phyloP scores from a whole-genome alignment of 2,888 invertebrate species.

The Microplitis manilae region DNA sequence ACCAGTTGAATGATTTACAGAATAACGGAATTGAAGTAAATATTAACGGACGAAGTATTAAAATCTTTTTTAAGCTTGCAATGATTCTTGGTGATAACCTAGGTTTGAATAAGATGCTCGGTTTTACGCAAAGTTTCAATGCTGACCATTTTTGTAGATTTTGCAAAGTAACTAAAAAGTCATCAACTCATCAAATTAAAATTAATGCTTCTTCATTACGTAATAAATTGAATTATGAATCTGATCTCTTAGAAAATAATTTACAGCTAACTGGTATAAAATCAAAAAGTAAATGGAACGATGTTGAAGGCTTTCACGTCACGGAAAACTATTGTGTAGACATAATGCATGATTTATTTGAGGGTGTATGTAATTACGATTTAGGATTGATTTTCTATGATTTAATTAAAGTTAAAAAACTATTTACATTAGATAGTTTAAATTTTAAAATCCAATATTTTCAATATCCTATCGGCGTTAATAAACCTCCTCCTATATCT shows the following conservation, averaged over 20 bases:
- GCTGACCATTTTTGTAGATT: slow-evolving; percentile 12
- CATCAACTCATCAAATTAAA: not conserved
- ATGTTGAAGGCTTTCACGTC: slow-evolving; percentile 5
- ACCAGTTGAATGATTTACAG: slow-evolving; percentile 30
- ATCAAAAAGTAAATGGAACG: not conserved
- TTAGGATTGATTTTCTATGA: slow-evolving; percentile 2
- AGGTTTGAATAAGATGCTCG: slow-evolving; percentile 23
- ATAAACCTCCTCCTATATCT: slow-evolving; percentile 24
- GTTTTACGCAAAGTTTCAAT: slow-evolving; percentile 12
- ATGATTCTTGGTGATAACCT: slow-evolving; percentile 37
- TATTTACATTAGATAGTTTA: not conserved
- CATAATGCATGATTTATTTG: slow-evolving; percentile 15
- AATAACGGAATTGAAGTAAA: not conserved
- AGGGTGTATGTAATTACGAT: slow-evolving; percentile 13
- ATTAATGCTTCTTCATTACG: not conserved
- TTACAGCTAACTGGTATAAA: not conserved
- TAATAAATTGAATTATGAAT: slow-evolving; percentile 8
- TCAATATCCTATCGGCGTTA: not conserved
- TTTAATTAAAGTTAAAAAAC: not conserved
- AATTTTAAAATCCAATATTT: slow-evolving; percentile 21
- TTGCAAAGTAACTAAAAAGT: slow-evolving; percentile 1
- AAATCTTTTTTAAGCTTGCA: slow-evolving; percentile 24
- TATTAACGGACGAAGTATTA: not conserved
- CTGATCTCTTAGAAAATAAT: not conserved
- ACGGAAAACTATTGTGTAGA: slow-evolving; percentile 17